Evolutionary conservation across 2,888 invertebrate genomes (phyloP).

Genomic region (Dasypogon diadema): DNA sequence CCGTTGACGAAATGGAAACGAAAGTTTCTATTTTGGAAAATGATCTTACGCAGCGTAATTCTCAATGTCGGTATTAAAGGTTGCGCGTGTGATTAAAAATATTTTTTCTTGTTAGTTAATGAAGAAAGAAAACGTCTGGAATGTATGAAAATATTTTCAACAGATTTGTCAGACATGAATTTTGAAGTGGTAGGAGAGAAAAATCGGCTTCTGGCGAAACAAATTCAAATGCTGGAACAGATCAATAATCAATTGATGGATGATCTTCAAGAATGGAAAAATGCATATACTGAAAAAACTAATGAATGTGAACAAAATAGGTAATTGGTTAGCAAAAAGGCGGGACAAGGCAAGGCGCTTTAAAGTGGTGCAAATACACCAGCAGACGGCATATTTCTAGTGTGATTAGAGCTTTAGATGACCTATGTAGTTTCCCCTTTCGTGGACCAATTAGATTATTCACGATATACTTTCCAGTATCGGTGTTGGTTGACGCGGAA

Average conservation of each 20-base stretch:
- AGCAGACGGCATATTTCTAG: no score
- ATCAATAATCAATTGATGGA: constrained; percentile 49
- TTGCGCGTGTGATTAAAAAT: no score
- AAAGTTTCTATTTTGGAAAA: constrained; percentile 46
- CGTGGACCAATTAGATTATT: no score
- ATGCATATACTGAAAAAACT: constrained; percentile 50
- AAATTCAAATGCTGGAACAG: constrained; percentile 49
- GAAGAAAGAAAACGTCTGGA: neutral
- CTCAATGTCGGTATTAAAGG: neutral
- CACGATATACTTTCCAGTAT: no score
- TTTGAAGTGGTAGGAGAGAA: neutral
- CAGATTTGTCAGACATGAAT: neutral
- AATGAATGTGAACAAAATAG: constrained; percentile 54
- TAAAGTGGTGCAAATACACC: no score
- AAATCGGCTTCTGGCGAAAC: neutral
- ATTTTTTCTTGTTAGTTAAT: constrained; percentile 18
- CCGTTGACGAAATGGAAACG: constrained; percentile 34
- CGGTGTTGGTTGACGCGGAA: no score
- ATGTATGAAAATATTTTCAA: neutral
- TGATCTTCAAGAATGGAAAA: constrained; percentile 53
- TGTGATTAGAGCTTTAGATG: no score
- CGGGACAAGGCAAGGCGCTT: no score
- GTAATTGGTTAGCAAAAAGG: constrained; percentile 38
- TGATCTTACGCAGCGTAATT: constrained; percentile 42
- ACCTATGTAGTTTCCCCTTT: no score